phyloP scores from a whole-genome alignment of 2,113 vertebrate species.

The Pholis gunnellus region DNA sequence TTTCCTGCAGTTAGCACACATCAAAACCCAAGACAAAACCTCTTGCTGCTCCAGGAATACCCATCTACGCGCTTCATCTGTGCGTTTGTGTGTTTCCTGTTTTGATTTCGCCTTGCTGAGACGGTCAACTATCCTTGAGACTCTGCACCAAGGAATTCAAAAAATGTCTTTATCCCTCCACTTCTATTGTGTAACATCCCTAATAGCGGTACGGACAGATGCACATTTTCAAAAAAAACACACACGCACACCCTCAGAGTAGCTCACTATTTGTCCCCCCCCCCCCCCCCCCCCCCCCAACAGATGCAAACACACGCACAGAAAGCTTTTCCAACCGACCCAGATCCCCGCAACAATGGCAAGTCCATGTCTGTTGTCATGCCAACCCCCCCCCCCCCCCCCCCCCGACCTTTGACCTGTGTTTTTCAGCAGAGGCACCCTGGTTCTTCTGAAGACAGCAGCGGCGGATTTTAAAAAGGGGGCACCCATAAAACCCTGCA shows the following conservation, averaged over 20 bases:
- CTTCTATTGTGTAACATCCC: slow-evolving; percentile 49
- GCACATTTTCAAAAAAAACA: slow-evolving; percentile 22
- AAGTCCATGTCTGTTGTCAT: slow-evolving; percentile 68
- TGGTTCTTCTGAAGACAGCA: slow-evolving; percentile 32
- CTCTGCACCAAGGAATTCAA: slow-evolving; percentile 49
- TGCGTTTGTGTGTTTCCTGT: slow-evolving; percentile 58
- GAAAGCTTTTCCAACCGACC: slow-evolving; percentile 48
- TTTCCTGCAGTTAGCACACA: slow-evolving; percentile 52
- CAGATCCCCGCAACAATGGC: slow-evolving; percentile 63
- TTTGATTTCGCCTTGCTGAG: slow-evolving; percentile 12
- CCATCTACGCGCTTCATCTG: background rate
- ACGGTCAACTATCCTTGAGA: slow-evolving; percentile 55
- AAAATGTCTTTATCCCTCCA: slow-evolving; percentile 48
- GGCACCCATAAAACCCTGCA: slow-evolving; percentile 12
- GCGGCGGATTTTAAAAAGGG: slow-evolving; percentile 20
- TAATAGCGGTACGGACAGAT: slow-evolving; percentile 22
- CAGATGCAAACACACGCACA: slow-evolving; percentile 35
- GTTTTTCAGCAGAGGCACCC: slow-evolving; percentile 54
- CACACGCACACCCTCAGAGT: slow-evolving; percentile 34
- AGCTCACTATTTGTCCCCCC: slow-evolving; percentile 15
- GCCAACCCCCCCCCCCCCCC: slow-evolving; percentile 62
- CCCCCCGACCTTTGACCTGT: slow-evolving; percentile 66
- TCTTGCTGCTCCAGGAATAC: slow-evolving; percentile 37
- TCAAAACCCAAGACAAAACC: slow-evolving; percentile 54
- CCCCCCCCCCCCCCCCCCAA: slow-evolving; percentile 18